phyloP scores from a whole-genome alignment of 1,140 invertebrate genomes.

The Micrasema longulum region DNA sequence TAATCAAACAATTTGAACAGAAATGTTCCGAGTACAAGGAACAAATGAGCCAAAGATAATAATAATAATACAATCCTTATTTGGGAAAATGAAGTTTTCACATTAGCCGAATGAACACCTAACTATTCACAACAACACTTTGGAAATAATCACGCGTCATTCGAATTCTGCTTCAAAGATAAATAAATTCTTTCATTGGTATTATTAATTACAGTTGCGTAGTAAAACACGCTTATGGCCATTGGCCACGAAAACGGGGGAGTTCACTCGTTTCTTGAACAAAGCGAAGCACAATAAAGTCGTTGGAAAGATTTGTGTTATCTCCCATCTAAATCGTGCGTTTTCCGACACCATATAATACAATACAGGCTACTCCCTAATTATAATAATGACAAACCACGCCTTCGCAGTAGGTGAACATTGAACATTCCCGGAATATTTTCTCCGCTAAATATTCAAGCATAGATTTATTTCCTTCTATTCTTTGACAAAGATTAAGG shows the following conservation, averaged over 20 bases:
- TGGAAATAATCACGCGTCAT: background rate
- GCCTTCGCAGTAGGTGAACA: background rate
- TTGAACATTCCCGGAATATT: slow-evolving; percentile 16
- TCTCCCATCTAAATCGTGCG: slow-evolving; percentile 38
- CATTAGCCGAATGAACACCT: too few relatives aligned
- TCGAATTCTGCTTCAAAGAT: slow-evolving; percentile 7
- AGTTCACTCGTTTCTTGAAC: slow-evolving; percentile 8
- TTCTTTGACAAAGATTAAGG: slow-evolving; percentile 3
- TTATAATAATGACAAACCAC: slow-evolving; percentile 39
- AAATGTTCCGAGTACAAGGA: too few relatives aligned
- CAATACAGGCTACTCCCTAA: slow-evolving; percentile 37
- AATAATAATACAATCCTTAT: too few relatives aligned
- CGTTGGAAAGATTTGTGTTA: slow-evolving; percentile 45
- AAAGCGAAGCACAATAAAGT: slow-evolving; percentile 34
- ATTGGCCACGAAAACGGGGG: slow-evolving; percentile 18
- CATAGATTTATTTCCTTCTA: background rate
- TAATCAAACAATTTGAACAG: too few relatives aligned
- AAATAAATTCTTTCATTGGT: slow-evolving; percentile 19
- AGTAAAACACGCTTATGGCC: slow-evolving; percentile 15
- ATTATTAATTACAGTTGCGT: slow-evolving; percentile 20
- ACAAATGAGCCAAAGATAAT: too few relatives aligned
- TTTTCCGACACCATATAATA: slow-evolving; percentile 43
- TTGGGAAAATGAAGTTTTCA: too few relatives aligned
- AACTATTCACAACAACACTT: too few relatives aligned
- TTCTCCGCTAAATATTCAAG: too few relatives aligned